Evolutionary conservation across 1,140 invertebrate genomes (phyloP).

Genomic region (Amphibalanus amphitrite): DNA sequence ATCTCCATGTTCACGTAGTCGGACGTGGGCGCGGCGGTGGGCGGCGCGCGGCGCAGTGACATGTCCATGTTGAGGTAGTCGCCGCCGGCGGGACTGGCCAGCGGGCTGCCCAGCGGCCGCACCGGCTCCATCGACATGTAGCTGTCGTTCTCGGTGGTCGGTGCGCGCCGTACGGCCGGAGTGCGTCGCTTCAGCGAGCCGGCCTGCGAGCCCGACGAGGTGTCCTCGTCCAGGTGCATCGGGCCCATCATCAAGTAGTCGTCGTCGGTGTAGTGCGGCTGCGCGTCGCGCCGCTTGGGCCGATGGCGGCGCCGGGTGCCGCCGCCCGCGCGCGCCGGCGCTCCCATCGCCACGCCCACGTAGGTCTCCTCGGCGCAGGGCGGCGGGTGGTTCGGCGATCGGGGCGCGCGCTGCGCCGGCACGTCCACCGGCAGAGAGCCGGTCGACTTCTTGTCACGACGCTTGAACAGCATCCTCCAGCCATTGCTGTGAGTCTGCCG

Average conservation of each 20-base stretch:
- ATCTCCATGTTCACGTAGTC: background rate
- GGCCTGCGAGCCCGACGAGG: background rate
- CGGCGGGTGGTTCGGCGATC: background rate
- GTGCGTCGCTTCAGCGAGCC: background rate
- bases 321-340: too few species aligned
- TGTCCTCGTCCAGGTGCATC: background rate
- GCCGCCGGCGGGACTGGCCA: background rate
- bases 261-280: background rate
- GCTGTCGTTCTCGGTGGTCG: background rate
- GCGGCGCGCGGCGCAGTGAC: too few species aligned
- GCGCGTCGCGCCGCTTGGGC: background rate
- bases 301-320: background rate
- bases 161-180: too few species aligned
- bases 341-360: background rate
- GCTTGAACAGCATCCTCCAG: background rate
- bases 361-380: background rate
- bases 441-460: background rate
- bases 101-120: background rate
- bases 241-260: background rate
- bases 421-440: background rate
- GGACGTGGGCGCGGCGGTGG: too few species aligned
- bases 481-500: background rate
- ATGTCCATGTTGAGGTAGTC: background rate
- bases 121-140: background rate
- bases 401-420: too few species aligned